These are phyloP conservation scores for Tolypeutes matacus DNA, from an alignment of 2,797 vertebrate species.

Conservation along the genomic window DNA sequence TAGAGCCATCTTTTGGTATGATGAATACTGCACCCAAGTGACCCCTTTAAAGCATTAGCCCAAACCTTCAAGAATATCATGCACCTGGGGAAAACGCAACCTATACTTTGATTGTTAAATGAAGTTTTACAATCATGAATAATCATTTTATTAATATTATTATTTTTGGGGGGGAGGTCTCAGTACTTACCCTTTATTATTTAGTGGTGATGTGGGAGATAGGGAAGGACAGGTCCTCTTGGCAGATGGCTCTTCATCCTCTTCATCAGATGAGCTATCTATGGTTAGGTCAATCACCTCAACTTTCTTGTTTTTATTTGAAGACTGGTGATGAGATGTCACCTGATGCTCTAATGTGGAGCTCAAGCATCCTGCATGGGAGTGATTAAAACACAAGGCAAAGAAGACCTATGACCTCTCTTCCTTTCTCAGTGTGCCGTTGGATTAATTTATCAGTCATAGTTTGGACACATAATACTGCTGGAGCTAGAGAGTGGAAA, in stretches of 20 bases:
- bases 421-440: neutral
- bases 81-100: neutral
- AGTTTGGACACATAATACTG: neutral
- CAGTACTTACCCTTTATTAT: conserved; percentile 94
- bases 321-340: conserved; percentile 89
- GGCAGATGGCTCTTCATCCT: conserved; percentile 94
- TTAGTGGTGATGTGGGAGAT: conserved; percentile 94
- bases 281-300: conserved; percentile 98
- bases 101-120: neutral
- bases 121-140: neutral
- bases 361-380: conserved; percentile 90
- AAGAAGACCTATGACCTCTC: neutral
- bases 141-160: neutral
- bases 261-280: conserved; percentile 98
- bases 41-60: neutral
- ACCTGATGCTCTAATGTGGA: conserved; percentile 92
- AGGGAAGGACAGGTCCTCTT: conserved; percentile 96
- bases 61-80: conserved; percentile 21
- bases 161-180: neutral
- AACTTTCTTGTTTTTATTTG: conserved; percentile 94
- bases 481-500: neutral
- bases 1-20: neutral
- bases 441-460: neutral
- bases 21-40: neutral
- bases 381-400: conserved; percentile 9